Base-by-base conservation (phyloP, 2,888 invertebrate genomes). In the Neuroscelio doddi region DNA sequence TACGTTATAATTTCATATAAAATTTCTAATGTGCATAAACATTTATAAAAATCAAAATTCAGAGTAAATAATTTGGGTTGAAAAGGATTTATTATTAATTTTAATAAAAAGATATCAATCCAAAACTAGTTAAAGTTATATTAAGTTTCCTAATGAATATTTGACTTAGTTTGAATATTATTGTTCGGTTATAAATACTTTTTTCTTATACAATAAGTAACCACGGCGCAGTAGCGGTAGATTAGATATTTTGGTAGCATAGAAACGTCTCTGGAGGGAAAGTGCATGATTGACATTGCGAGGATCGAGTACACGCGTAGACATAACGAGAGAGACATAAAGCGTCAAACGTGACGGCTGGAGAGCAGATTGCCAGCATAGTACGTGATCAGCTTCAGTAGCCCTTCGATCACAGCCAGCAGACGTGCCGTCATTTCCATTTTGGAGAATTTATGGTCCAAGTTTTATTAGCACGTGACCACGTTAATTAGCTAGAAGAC, bases 341-440 rank as follows among this genome's bases (percentile, higher is more conserved):
- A 77, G 72, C 74, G 73, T 78, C 77, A 78, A 75, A 76, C 73
- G 75, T 77, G 76, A 78, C 69, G 64, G 69, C 65, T 63, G 59
- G 56, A 68, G 72, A 72, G 70, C 76, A 74, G 72, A 77, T 76
- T 74, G 73, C 69, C 65, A 42, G 65, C 62, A 44, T 57, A 51
- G 69, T 74, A 79, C 78, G 78, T 78, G 78, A 79, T 72, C 76
- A 72, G 75, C 73, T 70, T 76, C 61, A 69, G 52, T 52, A 64
- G 59, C 56, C 59, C 56, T 59, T 56, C 52, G 56, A 59, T 59
- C 51, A 56, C 51, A 49, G 41, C 39, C 41, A 39, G 64, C 49
- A 53, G 66, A 75, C 70, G 71, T 73, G 72, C 73, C 69, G 58
- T 63, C 69, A 70, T 76, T 76, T 76, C 67, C 74, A 74, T 72